These are phyloP conservation scores for Echinops telfairi DNA, from an alignment of 2,113 vertebrate species.

Conservation along the genomic window DNA sequence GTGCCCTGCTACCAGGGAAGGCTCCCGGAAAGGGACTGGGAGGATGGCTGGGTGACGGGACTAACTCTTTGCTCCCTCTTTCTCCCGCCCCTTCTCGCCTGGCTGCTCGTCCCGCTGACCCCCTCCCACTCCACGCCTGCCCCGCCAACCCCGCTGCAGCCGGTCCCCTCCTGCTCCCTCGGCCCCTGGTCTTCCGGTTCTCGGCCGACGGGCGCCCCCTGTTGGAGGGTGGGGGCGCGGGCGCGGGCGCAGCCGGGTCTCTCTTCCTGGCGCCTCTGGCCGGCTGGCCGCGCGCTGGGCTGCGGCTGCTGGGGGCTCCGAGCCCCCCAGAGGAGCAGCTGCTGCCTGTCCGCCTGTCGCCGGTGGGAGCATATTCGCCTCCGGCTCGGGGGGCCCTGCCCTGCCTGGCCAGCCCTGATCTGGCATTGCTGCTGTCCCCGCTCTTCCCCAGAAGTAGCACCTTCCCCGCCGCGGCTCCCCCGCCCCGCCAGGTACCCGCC, in stretches of 20 bases:
- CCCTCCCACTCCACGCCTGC: slow-evolving; percentile 1
- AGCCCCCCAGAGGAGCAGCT: slow-evolving; percentile 84
- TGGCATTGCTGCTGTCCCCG: slow-evolving; percentile 90
- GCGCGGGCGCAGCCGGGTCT: slow-evolving; percentile 59
- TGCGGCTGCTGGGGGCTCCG: slow-evolving; percentile 62
- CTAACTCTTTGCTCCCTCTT: slow-evolving; percentile 82
- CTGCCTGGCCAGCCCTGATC: slow-evolving; percentile 86
- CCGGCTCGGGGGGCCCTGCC: slow-evolving; percentile 88
- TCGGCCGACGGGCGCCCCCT: slow-evolving; percentile 82
- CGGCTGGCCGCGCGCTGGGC: slow-evolving; percentile 63
- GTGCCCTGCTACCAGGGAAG: slow-evolving; percentile 36
- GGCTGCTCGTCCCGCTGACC: slow-evolving; percentile 56
- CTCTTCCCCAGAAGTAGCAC: slow-evolving; percentile 93
- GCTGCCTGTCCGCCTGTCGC: slow-evolving; percentile 91
- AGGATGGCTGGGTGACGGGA: slow-evolving; percentile 45
- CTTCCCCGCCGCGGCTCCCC: slow-evolving; percentile 87
- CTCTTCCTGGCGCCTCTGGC: slow-evolving; percentile 62
- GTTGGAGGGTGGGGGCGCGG: slow-evolving; percentile 77
- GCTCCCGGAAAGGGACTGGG: slow-evolving; percentile 68
- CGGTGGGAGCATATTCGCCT: slow-evolving; percentile 93
- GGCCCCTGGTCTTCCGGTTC: slow-evolving; percentile 79
- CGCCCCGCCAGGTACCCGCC: slow-evolving; percentile 83
- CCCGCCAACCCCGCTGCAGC: slow-evolving; percentile 61
- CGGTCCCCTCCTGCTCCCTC: slow-evolving; percentile 58
- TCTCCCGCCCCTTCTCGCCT: slow-evolving; percentile 73